Conservation (phyloP, 2,888 invertebrate genomes). For the Allolobophora icterica region DNA sequence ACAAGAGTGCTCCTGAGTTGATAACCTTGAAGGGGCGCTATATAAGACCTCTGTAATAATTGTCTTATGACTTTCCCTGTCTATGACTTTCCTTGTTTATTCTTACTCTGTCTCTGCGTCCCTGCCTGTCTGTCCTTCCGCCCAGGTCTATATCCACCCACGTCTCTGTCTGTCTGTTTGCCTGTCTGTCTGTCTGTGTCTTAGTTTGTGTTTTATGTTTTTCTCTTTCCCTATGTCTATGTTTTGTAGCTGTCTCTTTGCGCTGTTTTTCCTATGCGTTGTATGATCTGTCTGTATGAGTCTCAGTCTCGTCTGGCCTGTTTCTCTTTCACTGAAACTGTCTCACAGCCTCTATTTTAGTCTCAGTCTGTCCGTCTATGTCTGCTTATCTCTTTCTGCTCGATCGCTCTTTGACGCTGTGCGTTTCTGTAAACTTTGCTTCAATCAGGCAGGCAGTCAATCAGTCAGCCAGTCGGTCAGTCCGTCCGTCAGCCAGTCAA, state of each 20-base stretch:
- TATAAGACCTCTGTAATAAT: too few species aligned
- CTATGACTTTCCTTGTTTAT: background rate
- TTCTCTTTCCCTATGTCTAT: background rate
- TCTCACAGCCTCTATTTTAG: background rate
- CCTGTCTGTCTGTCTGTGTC: background rate
- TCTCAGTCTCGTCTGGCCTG: background rate
- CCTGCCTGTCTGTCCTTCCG: background rate
- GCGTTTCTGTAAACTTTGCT: too few species aligned
- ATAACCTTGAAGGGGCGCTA: too few species aligned
- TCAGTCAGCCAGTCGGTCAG: too few species aligned
- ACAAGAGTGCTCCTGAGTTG: too few species aligned
- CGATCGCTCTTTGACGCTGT: background rate
- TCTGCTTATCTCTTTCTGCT: background rate
- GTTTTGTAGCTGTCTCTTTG: background rate
- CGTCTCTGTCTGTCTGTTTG: background rate
- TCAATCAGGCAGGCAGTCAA: too few species aligned
- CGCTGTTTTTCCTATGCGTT: background rate
- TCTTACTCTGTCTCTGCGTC: background rate
- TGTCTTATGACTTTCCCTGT: background rate
- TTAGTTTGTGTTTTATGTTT: background rate
- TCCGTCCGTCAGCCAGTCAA: too few species aligned
- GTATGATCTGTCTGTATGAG: background rate
- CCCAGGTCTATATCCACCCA: too few species aligned
- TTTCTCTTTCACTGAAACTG: background rate
- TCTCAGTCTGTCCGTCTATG: too few species aligned